phyloP scores from a whole-genome alignment of 2,797 vertebrate species.

The Catostomus latipinnis region DNA sequence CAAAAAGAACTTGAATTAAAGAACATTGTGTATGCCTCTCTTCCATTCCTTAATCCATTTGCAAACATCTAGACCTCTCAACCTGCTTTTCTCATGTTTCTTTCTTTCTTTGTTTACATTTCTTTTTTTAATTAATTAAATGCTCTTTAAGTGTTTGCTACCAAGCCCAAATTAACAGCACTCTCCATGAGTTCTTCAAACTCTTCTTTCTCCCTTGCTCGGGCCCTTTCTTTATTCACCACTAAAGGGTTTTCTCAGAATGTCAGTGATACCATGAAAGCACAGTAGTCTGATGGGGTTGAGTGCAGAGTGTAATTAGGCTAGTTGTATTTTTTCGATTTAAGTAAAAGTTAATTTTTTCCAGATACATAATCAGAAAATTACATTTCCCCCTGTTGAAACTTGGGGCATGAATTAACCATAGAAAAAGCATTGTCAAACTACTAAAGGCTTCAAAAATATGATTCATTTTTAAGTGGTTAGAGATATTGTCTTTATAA shows the following conservation, averaged over 20 bases:
- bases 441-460: too few relatives aligned
- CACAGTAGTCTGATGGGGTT: conserved; percentile 39
- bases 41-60: conserved; percentile 19
- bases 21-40: neutral
- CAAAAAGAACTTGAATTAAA: neutral
- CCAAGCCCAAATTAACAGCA: conserved; percentile 5
- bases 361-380: conserved; percentile 8
- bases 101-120: neutral
- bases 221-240: conserved; percentile 41
- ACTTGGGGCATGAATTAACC: neutral
- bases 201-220: conserved; percentile 15
- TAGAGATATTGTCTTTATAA: too few relatives aligned
- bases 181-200: conserved; percentile 27
- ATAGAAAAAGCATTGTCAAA: neutral
- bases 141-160: conserved; percentile 21
- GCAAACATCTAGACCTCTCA: conserved; percentile 2
- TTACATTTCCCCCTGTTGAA: neutral
- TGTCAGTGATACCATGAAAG: conserved; percentile 51
- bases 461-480: too few relatives aligned
- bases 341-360: conserved; percentile 7
- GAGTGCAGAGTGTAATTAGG: conserved; percentile 1
- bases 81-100: neutral
- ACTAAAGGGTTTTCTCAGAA: conserved; percentile 31
- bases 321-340: neutral
- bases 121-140: neutral